These are phyloP conservation scores for Sphaerodactylus townsendi DNA, from an alignment of 2,113 vertebrate genomes.

Conservation along the genomic window DNA sequence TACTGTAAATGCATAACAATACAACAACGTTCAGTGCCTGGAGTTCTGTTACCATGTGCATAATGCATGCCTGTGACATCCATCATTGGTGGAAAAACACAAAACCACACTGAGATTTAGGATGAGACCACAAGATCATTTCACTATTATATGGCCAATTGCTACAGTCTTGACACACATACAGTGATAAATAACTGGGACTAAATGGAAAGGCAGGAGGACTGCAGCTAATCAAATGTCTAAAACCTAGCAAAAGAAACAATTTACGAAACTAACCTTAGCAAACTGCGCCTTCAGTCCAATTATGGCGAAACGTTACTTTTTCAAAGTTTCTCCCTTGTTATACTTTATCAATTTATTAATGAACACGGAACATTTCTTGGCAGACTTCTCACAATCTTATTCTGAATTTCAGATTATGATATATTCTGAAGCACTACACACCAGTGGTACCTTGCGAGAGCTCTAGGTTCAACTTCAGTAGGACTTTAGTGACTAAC, in stretches of 20 bases:
- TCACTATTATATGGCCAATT: constrained; percentile 61
- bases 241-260: background rate
- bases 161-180: background rate
- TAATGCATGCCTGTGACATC: constrained; percentile 62
- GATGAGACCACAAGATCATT: constrained; percentile 67
- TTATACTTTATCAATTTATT: no score
- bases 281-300: background rate
- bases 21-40: constrained; percentile 39
- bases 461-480: no score
- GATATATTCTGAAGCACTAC: no score
- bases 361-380: no score
- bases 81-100: constrained; percentile 64
- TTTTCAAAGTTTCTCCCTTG: no score
- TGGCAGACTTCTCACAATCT: no score
- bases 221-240: background rate
- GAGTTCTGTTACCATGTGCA: constrained; percentile 66
- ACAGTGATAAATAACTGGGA: constrained; percentile 66
- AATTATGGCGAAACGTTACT: background rate
- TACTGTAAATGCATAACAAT: no score
- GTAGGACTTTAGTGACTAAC: no score
- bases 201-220: constrained; percentile 55
- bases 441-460: no score
- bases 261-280: background rate
- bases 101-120: constrained; percentile 59
- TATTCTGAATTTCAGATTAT: no score